A percentile compares a stretch with the other conserved stretches of the same genome.
phyloP scores from a whole-genome alignment of 2,797 vertebrate genomes.

The Notoglanidium macrostoma region DNA sequence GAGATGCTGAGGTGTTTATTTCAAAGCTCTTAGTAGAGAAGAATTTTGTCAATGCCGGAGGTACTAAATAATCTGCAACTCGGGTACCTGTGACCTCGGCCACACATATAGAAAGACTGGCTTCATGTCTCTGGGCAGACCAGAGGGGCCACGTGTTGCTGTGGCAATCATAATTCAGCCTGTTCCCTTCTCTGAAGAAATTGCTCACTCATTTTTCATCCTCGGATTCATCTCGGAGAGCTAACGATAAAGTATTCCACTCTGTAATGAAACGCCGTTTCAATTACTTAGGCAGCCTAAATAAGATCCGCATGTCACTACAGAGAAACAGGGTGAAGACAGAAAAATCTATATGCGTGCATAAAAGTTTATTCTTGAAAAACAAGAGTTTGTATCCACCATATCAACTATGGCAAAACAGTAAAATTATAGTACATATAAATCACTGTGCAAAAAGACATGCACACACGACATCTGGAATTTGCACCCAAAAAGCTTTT shows the following conservation, averaged over 20 bases:
- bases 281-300: slow-evolving; percentile 67
- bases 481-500: not conserved
- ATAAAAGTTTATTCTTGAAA: not conserved
- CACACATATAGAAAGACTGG: slow-evolving; percentile 15
- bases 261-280: slow-evolving; percentile 69
- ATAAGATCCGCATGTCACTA: slow-evolving; percentile 49
- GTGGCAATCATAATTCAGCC: slow-evolving; percentile 34
- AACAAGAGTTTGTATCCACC: not conserved
- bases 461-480: not conserved
- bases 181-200: slow-evolving; percentile 38
- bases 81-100: not conserved
- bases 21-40: not conserved
- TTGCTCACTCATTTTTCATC: slow-evolving; percentile 57
- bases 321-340: not conserved
- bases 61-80: not conserved
- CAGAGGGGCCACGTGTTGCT: slow-evolving; percentile 3
- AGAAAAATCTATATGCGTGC: not conserved
- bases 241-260: slow-evolving; percentile 69
- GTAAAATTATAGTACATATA: not conserved
- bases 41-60: not conserved
- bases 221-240: slow-evolving; percentile 53
- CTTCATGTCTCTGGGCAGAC: not conserved
- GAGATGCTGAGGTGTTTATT: not conserved
- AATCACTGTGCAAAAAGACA: not conserved
- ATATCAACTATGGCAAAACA: not conserved